phyloP scores from a whole-genome alignment of 1,140 invertebrate genomes.

The Drosophila pallidifrons region DNA sequence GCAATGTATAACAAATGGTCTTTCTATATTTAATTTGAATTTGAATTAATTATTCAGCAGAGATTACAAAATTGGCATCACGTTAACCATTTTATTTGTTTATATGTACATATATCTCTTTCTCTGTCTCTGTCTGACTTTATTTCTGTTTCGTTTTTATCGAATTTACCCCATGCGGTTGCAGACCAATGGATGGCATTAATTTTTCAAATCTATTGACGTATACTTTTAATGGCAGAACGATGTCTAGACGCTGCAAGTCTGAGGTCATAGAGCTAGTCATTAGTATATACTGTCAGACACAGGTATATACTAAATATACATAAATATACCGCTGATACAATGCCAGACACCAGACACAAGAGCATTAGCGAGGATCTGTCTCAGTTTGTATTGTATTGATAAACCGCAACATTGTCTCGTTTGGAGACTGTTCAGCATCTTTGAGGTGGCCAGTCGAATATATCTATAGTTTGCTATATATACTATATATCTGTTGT shows the following conservation, averaged over 20 bases:
- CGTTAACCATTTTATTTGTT: slow-evolving; percentile 21
- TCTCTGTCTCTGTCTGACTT: background rate
- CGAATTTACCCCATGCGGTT: slow-evolving; percentile 44
- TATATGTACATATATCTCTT: slow-evolving; percentile 9
- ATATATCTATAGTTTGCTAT: slow-evolving; percentile 6
- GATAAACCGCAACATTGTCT: slow-evolving; percentile 63
- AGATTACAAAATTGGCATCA: slow-evolving; percentile 49
- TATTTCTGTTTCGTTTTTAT: slow-evolving; percentile 3
- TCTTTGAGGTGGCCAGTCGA: slow-evolving; percentile 72
- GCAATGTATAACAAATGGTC: background rate
- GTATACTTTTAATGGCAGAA: slow-evolving; percentile 66
- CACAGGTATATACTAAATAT: slow-evolving; percentile 16
- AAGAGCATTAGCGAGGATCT: slow-evolving; percentile 2
- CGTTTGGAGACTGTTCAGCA: slow-evolving; percentile 50
- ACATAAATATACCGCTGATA: background rate
- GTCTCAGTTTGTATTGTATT: slow-evolving; percentile 41
- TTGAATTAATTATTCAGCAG: slow-evolving; percentile 14
- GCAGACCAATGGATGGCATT: slow-evolving; percentile 67
- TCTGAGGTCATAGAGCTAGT: slow-evolving; percentile 72
- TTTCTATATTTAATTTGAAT: slow-evolving; percentile 7
- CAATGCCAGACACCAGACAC: background rate
- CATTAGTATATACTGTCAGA: slow-evolving; percentile 31
- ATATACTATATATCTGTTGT: slow-evolving; percentile 20
- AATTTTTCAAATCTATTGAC: slow-evolving; percentile 64
- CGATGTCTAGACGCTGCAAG: slow-evolving; percentile 71